Evolutionary conservation across 2,113 vertebrate species (phyloP).

Genomic region (Catharus minimus): DNA sequence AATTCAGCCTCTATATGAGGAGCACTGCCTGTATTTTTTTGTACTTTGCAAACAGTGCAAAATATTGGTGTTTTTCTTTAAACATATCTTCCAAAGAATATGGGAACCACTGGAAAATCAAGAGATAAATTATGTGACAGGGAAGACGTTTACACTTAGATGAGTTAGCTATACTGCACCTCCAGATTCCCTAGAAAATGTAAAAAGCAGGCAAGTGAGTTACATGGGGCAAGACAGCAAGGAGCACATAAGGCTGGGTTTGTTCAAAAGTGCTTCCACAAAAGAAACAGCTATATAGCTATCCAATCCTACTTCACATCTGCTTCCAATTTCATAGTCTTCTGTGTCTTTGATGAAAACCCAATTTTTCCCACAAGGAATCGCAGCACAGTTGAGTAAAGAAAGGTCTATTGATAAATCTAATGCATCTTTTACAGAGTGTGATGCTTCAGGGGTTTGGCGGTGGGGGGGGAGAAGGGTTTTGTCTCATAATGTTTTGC

Average conservation of each 20-base stretch:
- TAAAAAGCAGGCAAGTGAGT: slow-evolving; percentile 33
- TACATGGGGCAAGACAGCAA: slow-evolving; percentile 15
- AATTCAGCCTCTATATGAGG: neutral
- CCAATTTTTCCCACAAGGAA: slow-evolving; percentile 53
- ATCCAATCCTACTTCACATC: slow-evolving; percentile 40
- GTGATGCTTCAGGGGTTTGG: slow-evolving; percentile 26
- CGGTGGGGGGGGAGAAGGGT: neutral
- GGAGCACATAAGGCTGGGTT: slow-evolving; percentile 32
- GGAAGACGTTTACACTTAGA: slow-evolving; percentile 11
- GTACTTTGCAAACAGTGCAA: neutral
- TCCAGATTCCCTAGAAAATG: slow-evolving; percentile 22
- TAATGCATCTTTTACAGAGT: slow-evolving; percentile 27
- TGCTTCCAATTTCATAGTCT: slow-evolving; percentile 63
- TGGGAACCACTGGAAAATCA: neutral
- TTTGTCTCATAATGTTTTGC: slow-evolving; percentile 1
- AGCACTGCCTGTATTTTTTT: neutral
- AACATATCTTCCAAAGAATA: slow-evolving; percentile 6
- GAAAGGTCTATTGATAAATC: slow-evolving; percentile 58
- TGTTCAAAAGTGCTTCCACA: slow-evolving; percentile 43
- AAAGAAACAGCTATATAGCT: slow-evolving; percentile 40
- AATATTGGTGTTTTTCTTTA: slow-evolving; percentile 1
- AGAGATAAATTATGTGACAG: slow-evolving; percentile 1
- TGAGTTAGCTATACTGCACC: neutral
- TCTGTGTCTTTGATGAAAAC: slow-evolving; percentile 60
- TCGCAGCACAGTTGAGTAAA: slow-evolving; percentile 22